Percentiles rank a stretch among this genome's conserved stretches.
Conservation (phyloP, 2,113 vertebrate species). For the Camelus dromedarius region DNA sequence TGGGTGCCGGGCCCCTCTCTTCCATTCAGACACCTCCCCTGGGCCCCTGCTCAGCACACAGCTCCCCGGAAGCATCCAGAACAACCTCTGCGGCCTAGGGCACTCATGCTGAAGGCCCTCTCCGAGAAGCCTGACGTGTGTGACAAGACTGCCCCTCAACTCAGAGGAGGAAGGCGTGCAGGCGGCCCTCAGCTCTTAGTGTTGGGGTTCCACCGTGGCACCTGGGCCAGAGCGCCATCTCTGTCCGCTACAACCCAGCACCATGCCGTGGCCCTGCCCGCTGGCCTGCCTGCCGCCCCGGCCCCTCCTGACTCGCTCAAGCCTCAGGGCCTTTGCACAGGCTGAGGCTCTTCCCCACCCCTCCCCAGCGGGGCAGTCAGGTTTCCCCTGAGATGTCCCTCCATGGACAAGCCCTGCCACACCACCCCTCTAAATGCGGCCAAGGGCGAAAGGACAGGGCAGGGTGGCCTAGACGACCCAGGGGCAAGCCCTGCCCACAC, state of each 20-base stretch:
- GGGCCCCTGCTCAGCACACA: not conserved
- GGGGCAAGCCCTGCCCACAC: not conserved
- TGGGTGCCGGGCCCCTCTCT: not conserved
- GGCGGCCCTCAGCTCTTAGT: too few relatives aligned
- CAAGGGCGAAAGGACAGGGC: not conserved
- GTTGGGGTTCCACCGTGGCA: not conserved
- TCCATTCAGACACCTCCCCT: rapidly evolving
- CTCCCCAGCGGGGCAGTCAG: not conserved
- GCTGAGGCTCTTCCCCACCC: not conserved
- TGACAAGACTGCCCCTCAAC: not conserved
- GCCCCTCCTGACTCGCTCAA: rapidly evolving
- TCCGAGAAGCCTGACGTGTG: not conserved
- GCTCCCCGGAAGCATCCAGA: not conserved
- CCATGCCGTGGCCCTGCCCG: rapidly evolving
- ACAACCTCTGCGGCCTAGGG: rapidly evolving
- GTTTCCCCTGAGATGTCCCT: not conserved
- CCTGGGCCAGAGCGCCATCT: rapidly evolving
- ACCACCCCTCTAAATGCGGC: not conserved
- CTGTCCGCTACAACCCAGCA: rapidly evolving
- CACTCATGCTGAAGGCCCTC: not conserved
- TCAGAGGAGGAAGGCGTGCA: not conserved
- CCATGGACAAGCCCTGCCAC: not conserved
- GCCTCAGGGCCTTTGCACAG: not conserved
- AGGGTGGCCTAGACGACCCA: not conserved
- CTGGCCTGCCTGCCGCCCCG: rapidly evolving